A percentile compares a stretch with the other conserved stretches of the same genome.
Evolutionary conservation across 2,113 vertebrate genomes (phyloP).

Genomic region (Edolisoma coerulescens): DNA sequence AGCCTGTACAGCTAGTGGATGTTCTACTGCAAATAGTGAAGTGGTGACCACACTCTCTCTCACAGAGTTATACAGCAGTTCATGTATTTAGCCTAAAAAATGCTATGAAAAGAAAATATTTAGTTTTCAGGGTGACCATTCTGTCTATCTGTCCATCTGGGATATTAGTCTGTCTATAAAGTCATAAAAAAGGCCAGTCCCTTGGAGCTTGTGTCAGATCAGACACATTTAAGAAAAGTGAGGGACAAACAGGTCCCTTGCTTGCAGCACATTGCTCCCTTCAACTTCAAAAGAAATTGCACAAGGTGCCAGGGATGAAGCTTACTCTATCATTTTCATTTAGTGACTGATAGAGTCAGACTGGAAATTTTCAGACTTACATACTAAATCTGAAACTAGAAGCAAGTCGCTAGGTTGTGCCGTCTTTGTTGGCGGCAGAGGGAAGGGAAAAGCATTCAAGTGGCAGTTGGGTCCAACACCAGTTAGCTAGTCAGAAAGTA

Average conservation of each 20-base stretch:
- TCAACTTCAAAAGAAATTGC: not conserved
- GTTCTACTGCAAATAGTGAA: not conserved
- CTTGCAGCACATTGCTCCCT: not conserved
- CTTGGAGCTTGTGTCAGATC: not conserved
- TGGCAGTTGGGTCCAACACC: constrained; percentile 51
- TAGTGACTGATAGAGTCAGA: not conserved
- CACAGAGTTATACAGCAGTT: not conserved
- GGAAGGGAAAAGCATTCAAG: not conserved
- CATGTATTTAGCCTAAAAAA: not conserved
- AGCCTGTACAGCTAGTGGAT: not conserved
- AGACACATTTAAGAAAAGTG: not conserved
- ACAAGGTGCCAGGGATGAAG: not conserved
- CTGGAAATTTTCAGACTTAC: not conserved
- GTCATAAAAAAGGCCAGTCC: not conserved
- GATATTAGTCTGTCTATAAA: not conserved
- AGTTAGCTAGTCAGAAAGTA: constrained; percentile 35
- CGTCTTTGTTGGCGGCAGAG: not conserved
- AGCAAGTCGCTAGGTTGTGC: not conserved
- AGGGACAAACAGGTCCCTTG: not conserved
- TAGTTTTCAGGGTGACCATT: not conserved
- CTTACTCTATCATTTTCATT: not conserved
- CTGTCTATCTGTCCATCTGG: not conserved
- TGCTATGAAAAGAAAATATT: not conserved
- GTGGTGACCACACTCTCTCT: not conserved
- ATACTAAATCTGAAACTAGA: not conserved